Percentiles rank a stretch among this genome's conserved stretches.
Conservation (phyloP, 2,797 vertebrate species). For the Mormyrus hasselquistii region DNA sequence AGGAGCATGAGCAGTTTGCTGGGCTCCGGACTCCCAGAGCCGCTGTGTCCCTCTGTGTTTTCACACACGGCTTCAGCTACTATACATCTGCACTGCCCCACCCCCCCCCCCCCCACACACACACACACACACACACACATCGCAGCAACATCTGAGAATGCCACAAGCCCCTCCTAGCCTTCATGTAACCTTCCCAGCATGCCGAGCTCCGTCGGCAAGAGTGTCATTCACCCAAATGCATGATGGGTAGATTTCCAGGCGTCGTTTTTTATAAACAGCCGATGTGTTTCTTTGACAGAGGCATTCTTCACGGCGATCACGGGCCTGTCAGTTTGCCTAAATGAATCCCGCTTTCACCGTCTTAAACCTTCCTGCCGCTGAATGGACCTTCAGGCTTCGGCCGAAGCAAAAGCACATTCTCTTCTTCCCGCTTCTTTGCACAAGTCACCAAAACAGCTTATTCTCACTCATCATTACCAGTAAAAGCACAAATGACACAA, state of each 20-base stretch:
- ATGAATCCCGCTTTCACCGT: neutral
- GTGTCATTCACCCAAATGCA: neutral
- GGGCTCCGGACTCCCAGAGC: neutral
- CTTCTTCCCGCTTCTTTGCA: neutral
- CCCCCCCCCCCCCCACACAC: no score
- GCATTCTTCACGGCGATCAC: neutral
- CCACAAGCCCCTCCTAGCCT: neutral
- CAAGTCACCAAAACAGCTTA: neutral
- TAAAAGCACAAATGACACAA: neutral
- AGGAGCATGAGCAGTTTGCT: neutral
- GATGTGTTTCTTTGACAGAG: neutral
- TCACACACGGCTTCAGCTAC: neutral
- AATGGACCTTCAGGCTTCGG: neutral
- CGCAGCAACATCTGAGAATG: neutral
- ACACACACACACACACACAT: neutral
- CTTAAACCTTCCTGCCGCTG: neutral
- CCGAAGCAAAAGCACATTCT: neutral
- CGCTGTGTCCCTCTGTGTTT: neutral
- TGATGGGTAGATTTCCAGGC: neutral
- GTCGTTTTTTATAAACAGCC: neutral
- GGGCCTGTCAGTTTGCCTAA: neutral
- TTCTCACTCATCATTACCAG: neutral
- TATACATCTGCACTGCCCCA: neutral
- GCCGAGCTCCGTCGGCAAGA: neutral
- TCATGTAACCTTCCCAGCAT: neutral